A percentile compares a stretch with the other conserved stretches of the same genome.
Conservation (phyloP, 2,113 vertebrate species). For the Pheucticus melanocephalus region DNA sequence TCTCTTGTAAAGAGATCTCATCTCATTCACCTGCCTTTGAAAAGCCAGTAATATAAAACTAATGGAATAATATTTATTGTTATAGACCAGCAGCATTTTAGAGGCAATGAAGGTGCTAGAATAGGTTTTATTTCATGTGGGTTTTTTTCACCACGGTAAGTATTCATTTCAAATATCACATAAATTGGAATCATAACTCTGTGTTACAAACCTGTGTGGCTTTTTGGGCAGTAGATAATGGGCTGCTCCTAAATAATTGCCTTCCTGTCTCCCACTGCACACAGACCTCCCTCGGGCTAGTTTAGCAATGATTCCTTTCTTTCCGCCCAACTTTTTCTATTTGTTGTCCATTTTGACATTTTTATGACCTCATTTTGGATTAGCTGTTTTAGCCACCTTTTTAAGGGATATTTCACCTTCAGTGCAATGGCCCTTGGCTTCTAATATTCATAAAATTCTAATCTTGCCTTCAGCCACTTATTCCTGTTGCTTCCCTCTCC, state of each 20-base stretch:
- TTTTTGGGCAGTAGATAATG: neutral
- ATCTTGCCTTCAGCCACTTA: slow-evolving; percentile 10
- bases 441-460: slow-evolving; percentile 37
- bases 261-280: neutral
- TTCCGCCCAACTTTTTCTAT: neutral
- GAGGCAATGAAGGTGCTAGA: neutral
- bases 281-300: neutral
- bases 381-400: neutral
- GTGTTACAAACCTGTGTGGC: neutral
- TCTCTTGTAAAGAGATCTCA: neutral
- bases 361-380: slow-evolving; percentile 6
- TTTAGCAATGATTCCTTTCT: neutral
- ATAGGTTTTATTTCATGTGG: neutral
- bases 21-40: neutral
- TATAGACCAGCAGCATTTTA: neutral
- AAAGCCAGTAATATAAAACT: neutral
- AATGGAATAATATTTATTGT: slow-evolving; percentile 8
- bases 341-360: neutral
- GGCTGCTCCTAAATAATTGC: neutral
- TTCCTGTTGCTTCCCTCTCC: neutral
- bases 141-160: neutral
- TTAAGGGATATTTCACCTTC: slow-evolving; percentile 11
- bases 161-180: neutral
- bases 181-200: slow-evolving; percentile 5
- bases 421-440: neutral